Base-by-base conservation (phyloP, 2,888 invertebrate species). In the Beris morrisii region DNA sequence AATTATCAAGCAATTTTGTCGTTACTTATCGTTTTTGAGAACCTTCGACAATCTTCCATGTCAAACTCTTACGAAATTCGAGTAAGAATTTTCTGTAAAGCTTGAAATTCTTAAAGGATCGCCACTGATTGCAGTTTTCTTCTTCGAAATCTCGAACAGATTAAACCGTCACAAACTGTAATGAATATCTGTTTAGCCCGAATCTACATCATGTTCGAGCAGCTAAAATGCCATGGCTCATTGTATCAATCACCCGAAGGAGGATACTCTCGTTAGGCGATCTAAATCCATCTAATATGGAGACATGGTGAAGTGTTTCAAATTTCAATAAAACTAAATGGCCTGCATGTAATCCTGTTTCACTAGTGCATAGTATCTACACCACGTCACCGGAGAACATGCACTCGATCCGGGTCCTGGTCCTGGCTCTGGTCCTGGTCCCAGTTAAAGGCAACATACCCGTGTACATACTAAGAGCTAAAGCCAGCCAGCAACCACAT, bases 311-410 rank as follows among this genome's bases (percentile, higher is more conserved):
- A 63, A 68, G 65, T 65, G 64, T 68, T 61, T 68, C 65, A 68
- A 66, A 66, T 68, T 68, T 68, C 66, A 68, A 68, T 68, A 68
- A 68, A 68, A 68, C 59, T 64, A 68, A 68, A 68, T 68, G 66
- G 65, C 54, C 68, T 57, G 66, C 50, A 66, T 61, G 58, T 65
- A 68, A 68, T 68, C 66, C 68, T 46, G 46, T 64, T 66, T 63
- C 65, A 57, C 65, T 61, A 56, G 52, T 68, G 57, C 66, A 45
- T 54, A 38, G 30, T 13, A 64, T 45, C 54, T 54, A 12, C 9
- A 12, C 15, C 30, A 28, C 22, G 30, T 53, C 13, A 53, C 45
- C 32, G 13, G 22, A 12, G 43, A 44, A 52, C 15, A 44, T 63
- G 53, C 63, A 63, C n/a, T 30, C 28, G 45, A 44, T 54, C 54